Base-by-base conservation (phyloP, 1,140 invertebrate genomes). In the Dendrolimus punctatus region DNA sequence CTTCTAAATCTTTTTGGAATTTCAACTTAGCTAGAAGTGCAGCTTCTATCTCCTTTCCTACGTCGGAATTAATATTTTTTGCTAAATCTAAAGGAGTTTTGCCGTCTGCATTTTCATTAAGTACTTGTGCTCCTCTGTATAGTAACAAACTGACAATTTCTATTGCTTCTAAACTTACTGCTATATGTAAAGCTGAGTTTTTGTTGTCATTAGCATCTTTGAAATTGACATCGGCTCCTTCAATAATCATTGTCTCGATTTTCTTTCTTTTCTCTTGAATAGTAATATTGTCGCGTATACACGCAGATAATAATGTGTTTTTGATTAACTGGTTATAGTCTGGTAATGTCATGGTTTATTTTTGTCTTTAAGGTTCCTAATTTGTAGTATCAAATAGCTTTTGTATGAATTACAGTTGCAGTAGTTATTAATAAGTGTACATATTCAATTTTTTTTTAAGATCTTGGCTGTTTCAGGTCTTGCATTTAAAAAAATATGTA, bases 191-290 rank as follows among this genome's bases (percentile, higher is more conserved):
- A 2, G 51, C 43, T 39, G 59, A 53, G 49, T 61, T 57, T 2
- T 48, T 37, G n/a, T 51, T 57, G 10, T 54, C 9, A 36, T 59
- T 54, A 4, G 41, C 45, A 44, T 57, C 54, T 6, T 4, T 6
- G n/a, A 40, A 36, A 39, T 61, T 61, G 5, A 61, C 55, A 10
- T 61, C 40, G n/a, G 59, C 59, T 9, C 55, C 59, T 10, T 46
- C 39, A 4, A 37, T 46, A 8, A 61, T 50, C 7, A 49, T 36
- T 6, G 23, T 49, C 6, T 53, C 40, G 8, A 61, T 46, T 39
- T 51, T 55, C 9, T n/a, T 6, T 46, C 51, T 54, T 10, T 54
- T 59, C 5, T 57, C 51, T 9, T 8, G 0, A 38, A 9, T 36
- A 5, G 41, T 10, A 51, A 50, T 61, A 43, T 56, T 51, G 42